These are phyloP conservation scores for Pseudomyrmex sp. DNA, from an alignment of 1,140 invertebrate genomes.

Conservation along the genomic window DNA sequence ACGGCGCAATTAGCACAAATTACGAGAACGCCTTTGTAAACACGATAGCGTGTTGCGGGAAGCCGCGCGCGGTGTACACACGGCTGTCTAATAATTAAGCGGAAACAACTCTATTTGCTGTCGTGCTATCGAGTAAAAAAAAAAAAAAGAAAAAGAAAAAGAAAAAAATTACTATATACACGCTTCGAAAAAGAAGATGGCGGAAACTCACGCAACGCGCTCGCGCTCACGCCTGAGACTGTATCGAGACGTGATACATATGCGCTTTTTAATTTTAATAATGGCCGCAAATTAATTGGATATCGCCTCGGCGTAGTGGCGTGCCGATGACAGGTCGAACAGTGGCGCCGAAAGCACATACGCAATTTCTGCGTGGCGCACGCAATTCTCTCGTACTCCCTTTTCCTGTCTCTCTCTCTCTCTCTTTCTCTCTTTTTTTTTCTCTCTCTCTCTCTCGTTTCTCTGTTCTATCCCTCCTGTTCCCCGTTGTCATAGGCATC, in stretches of 20 bases:
- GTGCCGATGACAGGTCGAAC: slow-evolving; percentile 76
- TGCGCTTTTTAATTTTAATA: slow-evolving; percentile 75
- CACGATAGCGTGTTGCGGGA: slow-evolving; percentile 23
- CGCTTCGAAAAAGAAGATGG: slow-evolving; percentile 40
- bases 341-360: slow-evolving; percentile 55
- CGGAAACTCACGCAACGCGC: slow-evolving; percentile 35
- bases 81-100: slow-evolving; percentile 46
- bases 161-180: not conserved
- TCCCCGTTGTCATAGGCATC: slow-evolving; percentile 33
- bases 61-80: not conserved
- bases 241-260: slow-evolving; percentile 59
- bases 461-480: not conserved
- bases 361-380: slow-evolving; percentile 62
- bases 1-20: slow-evolving; percentile 30
- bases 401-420: not conserved
- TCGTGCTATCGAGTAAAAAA: slow-evolving; percentile 39
- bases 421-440: not conserved
- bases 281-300: slow-evolving; percentile 78
- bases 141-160: too few relatives aligned
- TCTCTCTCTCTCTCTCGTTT: not conserved
- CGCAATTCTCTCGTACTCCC: slow-evolving; percentile 10
- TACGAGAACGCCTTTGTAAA: slow-evolving; percentile 15
- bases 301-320: slow-evolving; percentile 69
- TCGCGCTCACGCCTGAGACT: not conserved
- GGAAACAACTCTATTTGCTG: slow-evolving; percentile 42